Evolutionary conservation across 2,113 vertebrate genomes (phyloP), one percentile per base, ranked within the genome.

Genomic region (Laticauda colubrina): DNA sequence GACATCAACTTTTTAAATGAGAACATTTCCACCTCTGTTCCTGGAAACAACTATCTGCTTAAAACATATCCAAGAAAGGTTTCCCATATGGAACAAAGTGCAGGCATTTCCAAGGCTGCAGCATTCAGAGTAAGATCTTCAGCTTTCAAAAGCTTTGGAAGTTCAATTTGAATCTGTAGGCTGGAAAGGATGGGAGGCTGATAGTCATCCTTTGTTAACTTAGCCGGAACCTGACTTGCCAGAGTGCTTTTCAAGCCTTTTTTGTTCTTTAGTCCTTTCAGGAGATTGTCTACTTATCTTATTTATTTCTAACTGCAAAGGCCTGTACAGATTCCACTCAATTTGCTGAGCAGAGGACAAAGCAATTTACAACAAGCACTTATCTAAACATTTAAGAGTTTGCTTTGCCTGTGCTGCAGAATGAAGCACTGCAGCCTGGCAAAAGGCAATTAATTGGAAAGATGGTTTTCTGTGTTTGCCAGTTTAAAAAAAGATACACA

Each of bases 341-440:
- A 2, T 89, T 95, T 55, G 88, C 26, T 69, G 54, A 85, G 56
- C 85, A 94, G 8, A 3, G 29, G 85, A 54, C 92, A 51, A 93
- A 86, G 69, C 88, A 86, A 64, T 92, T 92, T 94, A 69, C 43
- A 14, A 57, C 48, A 48, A 56, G 14, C 45, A 91, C 89, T 93
- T 92, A 91, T 92, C 90, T 89, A 94, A 92, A 94, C 57, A 56
- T 90, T 87, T 89, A 34, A 61, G 56, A 87, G 92, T 95, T 93
- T 94, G 39, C 81, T 94, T 89, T 88, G 51, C 45, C 23, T 14
- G 92, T 29, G 34, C 54, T 55, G n/a, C 34, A 55, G 88, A 3
- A 57, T 89, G 90, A 94, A 95, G 90, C 91, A 95, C 85, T 90
- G 51, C n/a, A 94, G 34, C 48, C 90, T 54, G 75, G 39, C 48